Base-by-base conservation (phyloP, 2,888 invertebrate species). In the Stenodera caucasica region DNA sequence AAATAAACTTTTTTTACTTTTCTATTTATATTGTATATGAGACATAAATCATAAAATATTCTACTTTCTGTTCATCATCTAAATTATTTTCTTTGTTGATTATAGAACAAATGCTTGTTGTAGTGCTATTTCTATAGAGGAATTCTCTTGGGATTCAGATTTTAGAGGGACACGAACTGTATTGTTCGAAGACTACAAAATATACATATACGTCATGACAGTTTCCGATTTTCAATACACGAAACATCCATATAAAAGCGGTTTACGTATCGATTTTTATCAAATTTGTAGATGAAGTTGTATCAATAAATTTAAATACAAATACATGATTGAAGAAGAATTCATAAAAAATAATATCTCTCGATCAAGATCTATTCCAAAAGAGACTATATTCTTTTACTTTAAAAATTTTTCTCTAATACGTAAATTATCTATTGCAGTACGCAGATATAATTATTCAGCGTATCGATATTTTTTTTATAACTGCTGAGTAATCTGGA, bases 31-130 rank as follows among this genome's bases (percentile, higher is more conserved):
- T 45, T 45, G 49, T 18, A 45, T 9, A 45, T 21, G 9, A 45
- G 14, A 45, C 9, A 45, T 45, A 8, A 45, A n/a, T 45, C 14
- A n/a, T 15, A 5, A 30, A 30, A 30, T 30, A 30, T 30, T 30
- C 8, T 7, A 30, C 1, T 2, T 30, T 30, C 30, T 30, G 30
- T 30, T 30, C 30, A 30, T 30, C 7, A 8, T 30, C 7, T 30
- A 30, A 2, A 30, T 6, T 30, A 30, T 30, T 30, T 9, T 9
- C 49, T 5, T 49, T 49, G 21, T 49, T 30, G 4, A 18, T 52
- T 52, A 33, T 52, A 33, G 21, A 52, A 32, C 33, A 52, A 52
- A 32, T 52, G 21, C 18, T 35, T 33, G 32, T 52, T 52, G 52
- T 52, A 15, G 32, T 52, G 26, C 30, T 30, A 52, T 52, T 52